These are phyloP conservation scores for Deroplatys truncata DNA, from an alignment of 2,888 invertebrate genomes.

Conservation along the genomic window DNA sequence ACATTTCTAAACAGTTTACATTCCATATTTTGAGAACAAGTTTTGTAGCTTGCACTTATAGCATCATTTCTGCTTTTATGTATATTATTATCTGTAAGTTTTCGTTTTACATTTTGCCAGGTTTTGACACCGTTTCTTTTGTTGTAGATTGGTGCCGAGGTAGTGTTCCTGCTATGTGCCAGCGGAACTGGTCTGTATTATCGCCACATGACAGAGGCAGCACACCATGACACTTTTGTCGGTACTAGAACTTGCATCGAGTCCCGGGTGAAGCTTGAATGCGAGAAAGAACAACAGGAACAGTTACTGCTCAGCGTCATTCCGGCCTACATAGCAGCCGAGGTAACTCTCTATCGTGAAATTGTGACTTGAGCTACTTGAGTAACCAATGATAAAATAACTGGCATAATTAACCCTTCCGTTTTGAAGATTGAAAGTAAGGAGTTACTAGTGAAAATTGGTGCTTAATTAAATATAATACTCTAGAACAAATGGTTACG, in stretches of 20 bases:
- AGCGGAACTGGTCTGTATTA: constrained; percentile 84
- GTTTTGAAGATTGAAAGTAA: no score
- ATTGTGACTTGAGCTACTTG: not conserved
- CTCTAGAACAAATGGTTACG: no score
- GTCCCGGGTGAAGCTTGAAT: constrained; percentile 86
- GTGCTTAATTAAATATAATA: no score
- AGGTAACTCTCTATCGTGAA: constrained; percentile 56
- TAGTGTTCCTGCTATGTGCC: constrained; percentile 71
- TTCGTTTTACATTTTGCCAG: no score
- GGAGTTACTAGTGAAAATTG: no score
- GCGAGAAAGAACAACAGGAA: constrained; percentile 91
- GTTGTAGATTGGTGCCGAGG: constrained; percentile 70
- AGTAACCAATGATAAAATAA: not conserved
- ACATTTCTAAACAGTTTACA: no score
- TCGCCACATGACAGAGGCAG: constrained; percentile 79
- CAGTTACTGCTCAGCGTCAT: constrained; percentile 87
- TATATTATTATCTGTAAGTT: no score
- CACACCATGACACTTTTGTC: constrained; percentile 82
- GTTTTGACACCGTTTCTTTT: no score
- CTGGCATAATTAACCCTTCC: not conserved
- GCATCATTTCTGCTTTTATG: no score
- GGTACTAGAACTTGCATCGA: constrained; percentile 88
- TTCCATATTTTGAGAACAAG: no score
- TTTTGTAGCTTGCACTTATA: no score
- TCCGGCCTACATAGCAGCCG: constrained; percentile 91